Evolutionary conservation across 2,888 invertebrate species (phyloP).

Genomic region (Mimas tiliae): DNA sequence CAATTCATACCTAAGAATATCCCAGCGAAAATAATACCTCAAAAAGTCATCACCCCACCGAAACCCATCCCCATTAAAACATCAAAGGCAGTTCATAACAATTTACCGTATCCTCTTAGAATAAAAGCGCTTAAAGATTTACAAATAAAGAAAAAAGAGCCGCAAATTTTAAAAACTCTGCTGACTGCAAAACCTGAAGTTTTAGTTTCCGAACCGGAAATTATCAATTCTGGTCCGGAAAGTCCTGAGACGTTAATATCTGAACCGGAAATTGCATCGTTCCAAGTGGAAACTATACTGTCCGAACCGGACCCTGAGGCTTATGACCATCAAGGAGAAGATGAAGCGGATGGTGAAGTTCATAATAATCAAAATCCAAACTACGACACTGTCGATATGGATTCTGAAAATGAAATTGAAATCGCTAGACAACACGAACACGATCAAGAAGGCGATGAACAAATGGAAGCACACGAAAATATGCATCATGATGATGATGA

Average conservation of each 20-base stretch:
- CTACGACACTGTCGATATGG: conserved; percentile 80
- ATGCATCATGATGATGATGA: conserved; percentile 47
- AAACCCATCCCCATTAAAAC: conserved; percentile 74
- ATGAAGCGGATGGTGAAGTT: conserved; percentile 55
- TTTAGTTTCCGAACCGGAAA: conserved; percentile 78
- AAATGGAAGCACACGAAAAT: conserved; percentile 44
- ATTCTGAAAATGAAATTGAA: conserved; percentile 81
- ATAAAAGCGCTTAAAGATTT: conserved; percentile 81
- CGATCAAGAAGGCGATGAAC: conserved; percentile 51
- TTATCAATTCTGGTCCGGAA: conserved; percentile 78
- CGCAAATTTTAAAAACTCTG: conserved; percentile 80
- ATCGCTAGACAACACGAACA: conserved; percentile 70
- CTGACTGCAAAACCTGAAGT: conserved; percentile 78
- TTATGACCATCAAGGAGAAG: conserved; percentile 59
- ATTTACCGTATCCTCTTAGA: conserved; percentile 76
- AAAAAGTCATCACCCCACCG: conserved; percentile 62
- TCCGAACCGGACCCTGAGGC: conserved; percentile 76
- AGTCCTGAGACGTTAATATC: conserved; percentile 82
- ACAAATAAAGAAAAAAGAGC: conserved; percentile 80
- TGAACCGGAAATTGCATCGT: conserved; percentile 80
- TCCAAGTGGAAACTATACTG: conserved; percentile 80
- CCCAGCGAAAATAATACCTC: conserved; percentile 61
- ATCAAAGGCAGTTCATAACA: conserved; percentile 63
- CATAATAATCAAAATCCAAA: conserved; percentile 65
- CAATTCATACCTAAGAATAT: conserved; percentile 66